phyloP scores from a whole-genome alignment of 2,113 vertebrate species.

The Onychostruthus taczanowskii region DNA sequence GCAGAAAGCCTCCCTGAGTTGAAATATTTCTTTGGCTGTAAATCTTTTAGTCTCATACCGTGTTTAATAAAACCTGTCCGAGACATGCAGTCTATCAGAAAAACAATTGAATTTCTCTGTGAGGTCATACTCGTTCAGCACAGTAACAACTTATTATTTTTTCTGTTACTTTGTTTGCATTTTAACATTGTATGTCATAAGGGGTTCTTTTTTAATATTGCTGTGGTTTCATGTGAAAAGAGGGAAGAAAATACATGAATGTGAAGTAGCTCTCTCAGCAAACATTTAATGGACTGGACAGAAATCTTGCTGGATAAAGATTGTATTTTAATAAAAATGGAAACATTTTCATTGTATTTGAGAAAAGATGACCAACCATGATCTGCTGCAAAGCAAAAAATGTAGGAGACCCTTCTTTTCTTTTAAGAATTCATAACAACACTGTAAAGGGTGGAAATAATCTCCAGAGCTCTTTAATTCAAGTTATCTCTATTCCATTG shows the following conservation, averaged over 20 bases:
- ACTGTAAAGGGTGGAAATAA: neutral
- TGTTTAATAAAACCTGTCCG: neutral
- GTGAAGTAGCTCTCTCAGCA: neutral
- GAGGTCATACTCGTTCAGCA: neutral
- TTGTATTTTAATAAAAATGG: neutral
- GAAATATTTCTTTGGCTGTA: slow-evolving; percentile 3
- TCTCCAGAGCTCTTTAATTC: neutral
- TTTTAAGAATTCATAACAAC: neutral
- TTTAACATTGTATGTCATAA: neutral
- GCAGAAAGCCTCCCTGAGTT: neutral
- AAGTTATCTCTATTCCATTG: neutral
- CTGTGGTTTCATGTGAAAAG: neutral
- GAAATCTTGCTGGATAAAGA: neutral
- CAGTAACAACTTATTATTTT: neutral
- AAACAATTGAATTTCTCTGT: neutral
- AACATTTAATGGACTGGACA: neutral
- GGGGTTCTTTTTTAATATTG: neutral
- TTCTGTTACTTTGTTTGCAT: neutral
- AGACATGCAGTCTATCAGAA: neutral
- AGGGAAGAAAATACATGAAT: neutral
- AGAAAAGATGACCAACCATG: neutral
- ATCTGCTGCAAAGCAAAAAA: neutral
- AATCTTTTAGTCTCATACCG: neutral
- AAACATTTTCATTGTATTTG: neutral
- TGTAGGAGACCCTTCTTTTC: neutral